Percentiles rank a stretch among this genome's conserved stretches.
phyloP scores from a whole-genome alignment of 1,140 invertebrate species.

The Atopsyche davidsoni region DNA sequence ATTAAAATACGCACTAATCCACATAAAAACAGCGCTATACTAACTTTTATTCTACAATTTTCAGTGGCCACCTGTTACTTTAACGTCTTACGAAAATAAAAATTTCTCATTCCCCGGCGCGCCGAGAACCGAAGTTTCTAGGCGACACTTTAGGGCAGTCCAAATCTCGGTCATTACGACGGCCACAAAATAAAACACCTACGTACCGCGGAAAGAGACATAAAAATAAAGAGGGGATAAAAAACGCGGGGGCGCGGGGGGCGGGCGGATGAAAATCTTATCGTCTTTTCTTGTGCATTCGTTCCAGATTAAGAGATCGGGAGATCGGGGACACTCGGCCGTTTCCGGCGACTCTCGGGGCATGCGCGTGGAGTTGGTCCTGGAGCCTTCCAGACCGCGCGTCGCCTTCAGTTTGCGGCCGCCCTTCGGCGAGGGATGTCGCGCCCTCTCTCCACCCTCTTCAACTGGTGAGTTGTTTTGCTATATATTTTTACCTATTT shows the following conservation, averaged over 20 bases:
- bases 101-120: neutral
- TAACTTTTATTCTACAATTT: constrained; percentile 3
- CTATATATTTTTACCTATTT: no score
- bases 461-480: no score
- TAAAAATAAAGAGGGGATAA: constrained; percentile 6
- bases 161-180: neutral
- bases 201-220: neutral
- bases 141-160: no score
- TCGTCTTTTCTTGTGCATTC: constrained; percentile 20
- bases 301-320: constrained; percentile 22
- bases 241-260: neutral
- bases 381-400: constrained; percentile 10
- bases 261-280: neutral
- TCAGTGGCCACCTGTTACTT: neutral
- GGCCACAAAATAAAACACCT: neutral
- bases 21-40: neutral
- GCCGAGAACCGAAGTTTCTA: no score
- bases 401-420: neutral
- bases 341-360: constrained; percentile 4
- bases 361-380: constrained; percentile 10
- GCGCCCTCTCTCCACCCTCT: neutral
- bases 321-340: constrained; percentile 6
- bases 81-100: neutral
- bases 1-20: no score
- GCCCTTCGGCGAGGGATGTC: constrained; percentile 7